phyloP scores from a whole-genome alignment of 2,888 invertebrate species.

The Lycaena phlaeas region DNA sequence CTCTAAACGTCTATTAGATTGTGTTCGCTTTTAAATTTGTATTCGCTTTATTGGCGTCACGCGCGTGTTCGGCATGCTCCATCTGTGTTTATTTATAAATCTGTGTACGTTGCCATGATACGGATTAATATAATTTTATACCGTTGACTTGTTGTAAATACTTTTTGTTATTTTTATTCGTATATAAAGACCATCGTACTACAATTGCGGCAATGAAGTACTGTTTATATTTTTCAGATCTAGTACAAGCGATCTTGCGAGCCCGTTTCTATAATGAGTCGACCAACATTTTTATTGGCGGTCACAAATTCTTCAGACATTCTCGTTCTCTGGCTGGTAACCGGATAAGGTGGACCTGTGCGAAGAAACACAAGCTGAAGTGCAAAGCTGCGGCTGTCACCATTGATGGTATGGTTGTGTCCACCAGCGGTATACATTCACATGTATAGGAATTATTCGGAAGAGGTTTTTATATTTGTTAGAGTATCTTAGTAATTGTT shows the following conservation, averaged over 20 bases:
- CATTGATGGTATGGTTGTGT: conserved; percentile 47
- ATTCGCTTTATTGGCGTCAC: no score
- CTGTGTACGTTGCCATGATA: no score
- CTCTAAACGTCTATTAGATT: no score
- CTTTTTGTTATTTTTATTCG: no score
- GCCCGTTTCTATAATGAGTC: conserved; percentile 41
- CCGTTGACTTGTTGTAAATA: no score
- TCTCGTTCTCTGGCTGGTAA: conserved; percentile 53
- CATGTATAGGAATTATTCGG: conserved; percentile 25
- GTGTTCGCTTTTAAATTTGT: no score
- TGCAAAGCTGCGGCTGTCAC: conserved; percentile 58
- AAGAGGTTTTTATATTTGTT: background rate
- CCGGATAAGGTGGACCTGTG: conserved; percentile 57
- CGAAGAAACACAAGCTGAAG: conserved; percentile 57
- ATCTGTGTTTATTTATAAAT: no score
- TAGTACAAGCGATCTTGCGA: conserved; percentile 43
- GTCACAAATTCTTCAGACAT: conserved; percentile 57
- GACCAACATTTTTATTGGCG: conserved; percentile 50
- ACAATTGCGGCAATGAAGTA: no score
- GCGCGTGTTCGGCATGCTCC: no score
- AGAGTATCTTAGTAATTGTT: background rate
- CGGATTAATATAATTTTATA: no score
- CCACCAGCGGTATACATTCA: conserved; percentile 47
- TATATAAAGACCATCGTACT: no score
- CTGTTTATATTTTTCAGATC: conserved; percentile 25